phyloP scores from a whole-genome alignment of 2,888 invertebrate species.

The Eueremaeus valkanovi region DNA sequence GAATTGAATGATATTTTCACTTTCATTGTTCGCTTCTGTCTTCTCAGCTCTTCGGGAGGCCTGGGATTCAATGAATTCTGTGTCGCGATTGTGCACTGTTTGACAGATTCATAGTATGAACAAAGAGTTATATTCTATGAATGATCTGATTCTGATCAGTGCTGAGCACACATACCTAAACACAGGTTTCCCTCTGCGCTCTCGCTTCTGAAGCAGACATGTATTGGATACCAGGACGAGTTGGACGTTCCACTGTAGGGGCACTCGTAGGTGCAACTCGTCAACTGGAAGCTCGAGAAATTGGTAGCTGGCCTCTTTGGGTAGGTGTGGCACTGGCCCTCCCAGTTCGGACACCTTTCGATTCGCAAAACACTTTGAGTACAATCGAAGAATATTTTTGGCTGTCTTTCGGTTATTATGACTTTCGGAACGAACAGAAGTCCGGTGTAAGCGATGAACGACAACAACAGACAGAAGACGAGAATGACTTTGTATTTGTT shows the following conservation, averaged over 20 bases:
- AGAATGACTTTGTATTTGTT: slow-evolving; percentile 55
- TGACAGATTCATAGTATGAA: not conserved
- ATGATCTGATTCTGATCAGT: not conserved
- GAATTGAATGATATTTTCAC: slow-evolving; percentile 43
- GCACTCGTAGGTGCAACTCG: slow-evolving; percentile 46
- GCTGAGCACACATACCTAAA: not conserved
- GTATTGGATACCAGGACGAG: slow-evolving; percentile 43
- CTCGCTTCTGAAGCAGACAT: slow-evolving; percentile 44
- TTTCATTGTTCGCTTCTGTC: not conserved
- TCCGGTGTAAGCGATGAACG: slow-evolving; percentile 50
- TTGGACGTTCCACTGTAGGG: slow-evolving; percentile 8
- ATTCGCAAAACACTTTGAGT: slow-evolving; percentile 45
- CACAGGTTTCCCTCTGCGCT: not conserved
- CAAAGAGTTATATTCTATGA: too few species aligned
- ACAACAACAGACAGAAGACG: slow-evolving; percentile 50
- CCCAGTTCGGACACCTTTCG: slow-evolving; percentile 48
- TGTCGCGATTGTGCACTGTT: not conserved
- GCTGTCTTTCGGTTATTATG: slow-evolving; percentile 44
- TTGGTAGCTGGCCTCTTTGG: slow-evolving; percentile 41
- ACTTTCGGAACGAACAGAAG: slow-evolving; percentile 51
- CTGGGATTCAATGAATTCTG: not conserved
- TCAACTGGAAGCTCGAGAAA: slow-evolving; percentile 44
- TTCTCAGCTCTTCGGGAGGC: not conserved
- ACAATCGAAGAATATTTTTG: slow-evolving; percentile 47
- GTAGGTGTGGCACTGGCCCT: slow-evolving; percentile 43